Conservation (phyloP, 2,113 vertebrate genomes). For the Leptocoma aspasia region DNA sequence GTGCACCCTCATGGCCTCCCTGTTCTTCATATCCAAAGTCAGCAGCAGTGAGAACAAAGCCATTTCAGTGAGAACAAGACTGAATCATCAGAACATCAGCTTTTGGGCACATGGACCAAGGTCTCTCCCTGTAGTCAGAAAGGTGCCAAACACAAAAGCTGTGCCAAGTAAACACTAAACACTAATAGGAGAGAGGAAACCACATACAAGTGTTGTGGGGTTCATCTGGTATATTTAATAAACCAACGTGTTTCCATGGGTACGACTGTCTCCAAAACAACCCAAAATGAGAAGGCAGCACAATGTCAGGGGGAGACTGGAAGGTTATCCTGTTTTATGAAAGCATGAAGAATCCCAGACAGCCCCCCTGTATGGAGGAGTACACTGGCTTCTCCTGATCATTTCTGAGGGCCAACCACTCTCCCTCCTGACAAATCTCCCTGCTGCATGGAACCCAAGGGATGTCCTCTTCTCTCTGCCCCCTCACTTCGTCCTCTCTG, state of each 20-base stretch:
- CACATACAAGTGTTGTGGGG: neutral
- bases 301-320: neutral
- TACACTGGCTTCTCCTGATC: neutral
- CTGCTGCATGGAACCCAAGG: rapidly evolving
- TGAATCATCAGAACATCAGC: neutral
- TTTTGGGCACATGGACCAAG: neutral
- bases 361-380: neutral
- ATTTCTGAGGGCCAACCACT: rapidly evolving
- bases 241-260: neutral
- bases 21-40: neutral
- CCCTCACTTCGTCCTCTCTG: neutral
- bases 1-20: neutral
- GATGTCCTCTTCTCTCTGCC: neutral
- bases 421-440: neutral
- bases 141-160: neutral
- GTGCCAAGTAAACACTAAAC: neutral
- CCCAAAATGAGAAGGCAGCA: neutral
- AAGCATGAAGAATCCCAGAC: neutral
- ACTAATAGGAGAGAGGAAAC: neutral
- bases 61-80: neutral
- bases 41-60: no score
- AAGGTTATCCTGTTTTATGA: neutral
- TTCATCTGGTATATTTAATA: neutral
- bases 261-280: neutral
- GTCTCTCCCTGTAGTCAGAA: neutral